Evolutionary conservation across 2,113 vertebrate species (phyloP), one percentile per base, ranked within the genome.

Genomic region (Meleagris gallopavo): DNA sequence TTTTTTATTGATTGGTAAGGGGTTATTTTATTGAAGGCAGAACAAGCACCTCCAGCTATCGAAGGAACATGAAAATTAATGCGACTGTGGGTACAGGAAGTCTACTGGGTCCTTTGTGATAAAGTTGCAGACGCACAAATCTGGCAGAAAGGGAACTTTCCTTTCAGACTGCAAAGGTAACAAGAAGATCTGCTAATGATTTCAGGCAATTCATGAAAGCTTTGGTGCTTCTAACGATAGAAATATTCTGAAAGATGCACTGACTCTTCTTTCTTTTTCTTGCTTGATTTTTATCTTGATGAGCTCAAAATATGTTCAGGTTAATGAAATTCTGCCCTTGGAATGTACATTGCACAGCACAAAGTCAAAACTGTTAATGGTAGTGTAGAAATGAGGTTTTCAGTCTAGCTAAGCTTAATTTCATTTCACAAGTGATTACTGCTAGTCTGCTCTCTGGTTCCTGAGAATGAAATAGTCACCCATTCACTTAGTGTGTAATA

Each of bases 1-100:
- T 95, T 96, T 92, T 94, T 95, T 94, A 97, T 96, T 97, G 97
- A 97, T 97, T 95, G 83, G 81, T 83, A 80, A 96, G 90, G 64
- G 82, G 55, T 96, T 90, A 96, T 97, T 86, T 98, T 98, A 95
- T 69, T 96, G 94, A 97, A 96, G 81, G 62, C 66, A 96, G 93
- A 96, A 91, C 86, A 94, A 96, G 77, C 92, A 95, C 89, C 94
- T 94, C 86, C 67, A 93, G 92, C 86, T 96, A 93, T 40, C 96
- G 90, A 97, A 96, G 85, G 83, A 94, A 91, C 32, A 54, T 34
- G 77, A 93, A 97, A 97, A 96, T 88, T 82, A 95, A 97, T 94
- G 71, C 65, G 94, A 43, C 96, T 95, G 34, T 87, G 62, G 82
- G 90, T 97, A 86, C 92, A 86, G 69, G 72, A 90, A 94, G 54